Evolutionary conservation across 2,113 vertebrate genomes (phyloP).

Genomic region (Hucho hucho): DNA sequence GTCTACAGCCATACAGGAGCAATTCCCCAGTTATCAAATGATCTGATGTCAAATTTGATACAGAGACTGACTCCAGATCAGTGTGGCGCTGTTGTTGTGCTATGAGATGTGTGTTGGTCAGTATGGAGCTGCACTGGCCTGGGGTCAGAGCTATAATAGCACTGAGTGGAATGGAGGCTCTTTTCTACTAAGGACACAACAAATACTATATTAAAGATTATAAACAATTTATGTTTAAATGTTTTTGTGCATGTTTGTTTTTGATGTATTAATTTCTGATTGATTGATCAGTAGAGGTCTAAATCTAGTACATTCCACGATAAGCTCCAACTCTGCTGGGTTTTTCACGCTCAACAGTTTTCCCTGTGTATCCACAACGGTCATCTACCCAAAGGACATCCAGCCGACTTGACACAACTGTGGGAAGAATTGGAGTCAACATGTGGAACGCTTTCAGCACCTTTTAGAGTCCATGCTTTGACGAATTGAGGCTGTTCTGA

Average conservation of each 20-base stretch:
- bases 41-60: conserved; percentile 21
- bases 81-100: conserved; percentile 54
- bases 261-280: no score
- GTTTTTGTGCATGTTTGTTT: conserved; percentile 24
- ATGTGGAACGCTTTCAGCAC: no score
- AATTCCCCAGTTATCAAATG: conserved; percentile 47
- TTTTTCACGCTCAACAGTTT: no score
- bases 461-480: no score
- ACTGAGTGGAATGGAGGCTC: conserved; percentile 71
- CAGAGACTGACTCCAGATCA: conserved; percentile 64
- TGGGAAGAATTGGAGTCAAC: no score
- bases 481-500: no score
- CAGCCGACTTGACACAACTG: no score
- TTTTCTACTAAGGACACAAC: conserved; percentile 74
- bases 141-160: conserved; percentile 67
- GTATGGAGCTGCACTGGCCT: conserved; percentile 60
- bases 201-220: conserved; percentile 78
- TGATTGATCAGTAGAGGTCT: no score
- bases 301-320: no score
- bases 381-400: no score
- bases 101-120: conserved; percentile 62
- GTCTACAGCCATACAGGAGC: conserved; percentile 75
- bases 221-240: conserved; percentile 75
- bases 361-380: no score
- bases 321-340: no score